Evolutionary conservation across 2,113 vertebrate species (phyloP), one percentile per base, ranked within the genome.

Genomic region (Phasianus colchicus): DNA sequence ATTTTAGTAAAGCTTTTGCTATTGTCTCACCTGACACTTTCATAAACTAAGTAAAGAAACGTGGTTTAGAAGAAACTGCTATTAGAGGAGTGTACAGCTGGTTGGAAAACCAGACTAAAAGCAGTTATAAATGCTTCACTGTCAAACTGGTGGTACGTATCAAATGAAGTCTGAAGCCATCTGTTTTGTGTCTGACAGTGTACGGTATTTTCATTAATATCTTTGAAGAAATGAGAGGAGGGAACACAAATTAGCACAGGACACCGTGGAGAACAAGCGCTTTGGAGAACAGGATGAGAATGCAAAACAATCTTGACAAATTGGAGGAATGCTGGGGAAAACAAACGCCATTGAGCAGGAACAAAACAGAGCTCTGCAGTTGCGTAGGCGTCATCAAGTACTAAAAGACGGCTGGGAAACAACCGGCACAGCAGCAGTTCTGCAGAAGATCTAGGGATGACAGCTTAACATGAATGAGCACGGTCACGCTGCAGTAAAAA

Each of bases 161-260:
- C 96, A 90, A 96, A 96, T 90, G 90, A 92, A 95, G 93, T 95
- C 92, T 96, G 90, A 93, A 96, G 80, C 95, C 96, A 96, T 96
- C 95, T 96, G 96, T 94, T 96, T 96, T 93, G 52, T 93, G 92
- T 96, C 95, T 96, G 95, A 93, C 93, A 95, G 76, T 13, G 6
- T 72, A 88, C 90, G 92, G 90, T 95, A 90, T 95, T 96, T 95
- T 96, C 92, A 94, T 92, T 95, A 96, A 93, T 95, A 92, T 82
- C 42, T 94, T 86, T 43, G 27, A 2, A 70, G 69, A 84, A 91
- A 70, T 12, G 65, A 74, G 60, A 83, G 38, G 34, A 90, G 76
- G 15, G 90, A 96, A 93, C 76, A 38, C 76, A 88, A 94, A 96
- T 95, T 92, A 95, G 88, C 73, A 70, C 55, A 94, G 90, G 90